Conservation (phyloP, 2,888 invertebrate species). For the Cephalotes varians region DNA sequence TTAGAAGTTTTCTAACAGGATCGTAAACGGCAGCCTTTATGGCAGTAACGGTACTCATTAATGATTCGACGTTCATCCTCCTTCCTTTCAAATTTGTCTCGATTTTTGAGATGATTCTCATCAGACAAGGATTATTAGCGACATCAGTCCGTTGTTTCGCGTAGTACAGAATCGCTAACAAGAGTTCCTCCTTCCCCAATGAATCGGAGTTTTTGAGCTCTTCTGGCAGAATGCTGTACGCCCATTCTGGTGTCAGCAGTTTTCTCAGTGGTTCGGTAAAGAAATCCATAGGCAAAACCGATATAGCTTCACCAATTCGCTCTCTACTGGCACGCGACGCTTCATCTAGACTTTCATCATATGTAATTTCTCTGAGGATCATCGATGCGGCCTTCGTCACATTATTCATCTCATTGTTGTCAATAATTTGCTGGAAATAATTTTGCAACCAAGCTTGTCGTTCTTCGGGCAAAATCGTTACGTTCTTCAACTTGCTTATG, state of each 20-base stretch:
- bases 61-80: not conserved
- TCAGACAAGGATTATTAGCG: not conserved
- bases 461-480: conserved; percentile 12
- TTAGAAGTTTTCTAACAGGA: conserved; percentile 19
- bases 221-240: not conserved
- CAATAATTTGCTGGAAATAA: conserved; percentile 7
- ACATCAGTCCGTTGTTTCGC: conserved; percentile 1
- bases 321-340: not conserved
- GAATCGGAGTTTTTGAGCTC: not conserved
- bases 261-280: conserved; percentile 16
- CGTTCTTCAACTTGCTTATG: not conserved
- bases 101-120: conserved; percentile 5
- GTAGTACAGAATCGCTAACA: conserved; percentile 11
- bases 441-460: conserved; percentile 9
- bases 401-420: not conserved
- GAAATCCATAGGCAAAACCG: not conserved
- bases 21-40: conserved; percentile 39
- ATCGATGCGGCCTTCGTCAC: conserved; percentile 24
- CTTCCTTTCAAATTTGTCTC: conserved; percentile 6
- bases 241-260: conserved; percentile 42
- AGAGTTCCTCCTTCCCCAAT: not conserved
- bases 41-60: not conserved
- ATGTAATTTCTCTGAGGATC: conserved; percentile 14
- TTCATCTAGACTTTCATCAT: not conserved
- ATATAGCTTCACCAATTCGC: not conserved